Evolutionary conservation across 1,140 invertebrate species (phyloP), one percentile per base, ranked within the genome.

Genomic region (Galendromus occidentalis): DNA sequence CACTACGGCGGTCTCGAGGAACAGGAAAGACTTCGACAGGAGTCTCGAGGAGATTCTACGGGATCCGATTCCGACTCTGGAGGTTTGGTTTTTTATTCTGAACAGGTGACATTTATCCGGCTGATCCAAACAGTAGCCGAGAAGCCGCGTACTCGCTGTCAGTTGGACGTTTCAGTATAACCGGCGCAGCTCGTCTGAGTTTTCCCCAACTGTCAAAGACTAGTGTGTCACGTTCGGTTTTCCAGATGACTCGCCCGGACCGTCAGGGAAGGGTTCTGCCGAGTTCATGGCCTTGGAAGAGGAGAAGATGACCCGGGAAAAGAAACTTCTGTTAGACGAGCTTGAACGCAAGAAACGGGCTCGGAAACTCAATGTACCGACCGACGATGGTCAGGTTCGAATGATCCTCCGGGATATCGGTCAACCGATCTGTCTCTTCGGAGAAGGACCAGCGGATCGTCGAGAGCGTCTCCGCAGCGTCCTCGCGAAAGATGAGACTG

Each of bases 391-490:
- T 33, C 51, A 59, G 20, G 22, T 25, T 68, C 20, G 42, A 69
- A 51, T 55, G 9, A 66, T 65, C 33, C 22, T 64, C 64, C 51
- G 42, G 44, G 41, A n/a, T 42, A 41, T 66, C 17, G 39, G 47
- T 18, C 44, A 44, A 12, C 44, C 42, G n/a, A 30, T 42, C 7
- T 45, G 77, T 76, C 79, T 93, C 33, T 98, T 97, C 77, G 92
- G 94, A 0, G 94, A 98, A 80, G 93, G 93, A 0, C 92, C 93
- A 1, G 92, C 92, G 0, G 93, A 98, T 69, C 79, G 94, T 67
- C 78, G 93, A 74, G 87, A 87, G 33, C 79, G 94, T 39, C 79
- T 98, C n/a, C 81, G 90, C 69, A 88, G 94, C 74, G 78, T 96
- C 55, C 77, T 97, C 12, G 88, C 91, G 7, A 69, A 66, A 1